Base-by-base conservation (phyloP, 2,888 invertebrate genomes). In the Orchesella flavescens region DNA sequence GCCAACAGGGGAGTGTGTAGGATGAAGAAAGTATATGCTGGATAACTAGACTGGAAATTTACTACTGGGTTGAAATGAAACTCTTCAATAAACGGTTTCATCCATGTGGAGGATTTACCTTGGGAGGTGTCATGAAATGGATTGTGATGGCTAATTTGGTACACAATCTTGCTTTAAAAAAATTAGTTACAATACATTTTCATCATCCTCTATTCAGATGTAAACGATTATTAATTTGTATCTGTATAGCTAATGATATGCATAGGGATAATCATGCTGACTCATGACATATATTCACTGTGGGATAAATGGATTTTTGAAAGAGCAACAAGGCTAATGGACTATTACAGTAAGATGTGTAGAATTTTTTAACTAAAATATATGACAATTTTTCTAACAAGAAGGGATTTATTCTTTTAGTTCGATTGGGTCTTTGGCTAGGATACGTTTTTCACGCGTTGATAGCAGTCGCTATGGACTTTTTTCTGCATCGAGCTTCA, bases 51-150 rank as follows among this genome's bases (percentile, higher is more conserved):
- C n/a, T n/a, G n/a, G n/a, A n/a, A n/a, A n/a, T n/a, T n/a, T n/a
- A n/a, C n/a, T n/a, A n/a, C n/a, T n/a, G n/a, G n/a, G n/a, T 53
- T 53, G 17, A 53, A 53, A 83, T 80, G 84, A 44, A 34, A 13
- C 24, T 83, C 2, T 73, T 84, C n/a, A 72, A 73, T 55, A 65
- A 71, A 4, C 43, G 76, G 21, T 85, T 83, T 69, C 79, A 85
- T 53, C 85, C 85, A n/a, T 83, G 83, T 55, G 83, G 75, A 19
- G 85, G 85, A 15, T 83, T 76, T 24, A 83, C 69, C 21, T 59
- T 85, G n/a, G 59, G 66, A 66, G 78, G 83, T 53, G 85, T 79
- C 13, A 53, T 83, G 43, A 73, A 65, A 66, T 78, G 83, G 76
- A 59, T 79, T 15, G n/a, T 73, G 24, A 24, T 34, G 12, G n/a